Evolutionary conservation across 2,888 invertebrate genomes (phyloP).

Genomic region (Lissocephala sabroskyi): DNA sequence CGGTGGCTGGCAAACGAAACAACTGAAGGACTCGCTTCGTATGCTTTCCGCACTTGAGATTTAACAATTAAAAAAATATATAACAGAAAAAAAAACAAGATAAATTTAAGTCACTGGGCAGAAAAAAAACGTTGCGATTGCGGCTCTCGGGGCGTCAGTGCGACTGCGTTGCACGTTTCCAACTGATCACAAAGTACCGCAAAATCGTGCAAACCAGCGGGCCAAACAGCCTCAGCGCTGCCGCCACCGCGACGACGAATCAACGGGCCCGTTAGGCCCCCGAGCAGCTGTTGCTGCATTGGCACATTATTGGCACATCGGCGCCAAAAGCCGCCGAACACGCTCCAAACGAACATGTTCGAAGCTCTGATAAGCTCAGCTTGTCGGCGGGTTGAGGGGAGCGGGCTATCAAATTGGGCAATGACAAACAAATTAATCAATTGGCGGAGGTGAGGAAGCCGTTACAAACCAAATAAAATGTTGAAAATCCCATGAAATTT

Average conservation of each 20-base stretch:
- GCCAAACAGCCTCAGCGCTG: slow-evolving; percentile 12
- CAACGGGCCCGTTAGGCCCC: slow-evolving; percentile 15
- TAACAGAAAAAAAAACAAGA: slow-evolving; percentile 9
- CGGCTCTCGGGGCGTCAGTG: slow-evolving; percentile 39
- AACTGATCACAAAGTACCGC: slow-evolving; percentile 37
- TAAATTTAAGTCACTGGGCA: no score
- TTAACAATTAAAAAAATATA: slow-evolving; percentile 13
- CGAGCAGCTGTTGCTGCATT: slow-evolving; percentile 39
- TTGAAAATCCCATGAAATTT: background rate
- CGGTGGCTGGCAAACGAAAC: no score
- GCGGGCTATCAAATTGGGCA: no score
- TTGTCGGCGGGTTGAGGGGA: no score
- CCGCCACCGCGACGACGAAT: slow-evolving; percentile 8
- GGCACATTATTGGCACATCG: slow-evolving; percentile 54
- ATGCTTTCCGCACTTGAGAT: no score
- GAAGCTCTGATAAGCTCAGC: slow-evolving; percentile 36
- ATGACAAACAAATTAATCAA: no score
- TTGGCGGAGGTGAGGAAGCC: no score
- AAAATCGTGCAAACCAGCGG: slow-evolving; percentile 42
- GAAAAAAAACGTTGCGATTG: slow-evolving; percentile 5
- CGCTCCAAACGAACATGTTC: slow-evolving; percentile 31
- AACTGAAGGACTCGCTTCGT: no score
- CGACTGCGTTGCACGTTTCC: slow-evolving; percentile 60
- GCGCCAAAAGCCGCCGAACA: slow-evolving; percentile 31
- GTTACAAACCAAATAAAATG: no score